Evolutionary conservation across 1,140 invertebrate genomes (phyloP), one percentile per base, ranked within the genome.

Genomic region (Drosophila paulistorum): DNA sequence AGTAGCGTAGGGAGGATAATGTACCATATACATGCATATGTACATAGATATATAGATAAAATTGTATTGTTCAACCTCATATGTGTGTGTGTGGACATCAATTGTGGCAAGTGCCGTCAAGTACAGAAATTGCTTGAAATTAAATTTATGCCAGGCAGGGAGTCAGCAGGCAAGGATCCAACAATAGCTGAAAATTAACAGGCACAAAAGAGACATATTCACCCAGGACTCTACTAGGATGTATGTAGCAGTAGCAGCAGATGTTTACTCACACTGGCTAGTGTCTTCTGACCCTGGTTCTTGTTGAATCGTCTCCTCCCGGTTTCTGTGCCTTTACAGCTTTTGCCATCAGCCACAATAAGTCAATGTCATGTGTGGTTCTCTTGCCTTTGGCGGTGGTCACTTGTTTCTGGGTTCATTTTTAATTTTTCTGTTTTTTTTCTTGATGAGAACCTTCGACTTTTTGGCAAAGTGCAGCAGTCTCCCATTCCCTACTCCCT

Each of bases 171-270:
- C 41, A 37, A 37, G 66, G 6, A 66, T 55, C 70, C 64, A 82
- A 86, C 83, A 86, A 86, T 82, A 82, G 83, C 79, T 82, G 83
- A 71, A 86, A 87, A 86, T 86, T 87, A 82, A 87, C 79, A 87
- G 83, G 67, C 83, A 86, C 83, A 79, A 86, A 87, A 71, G 82
- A 75, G 75, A 86, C 64, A 81, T 48, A 20, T 60, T 55, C 67
- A 64, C 65, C 62, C 67, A 59, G 74, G 75, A 73, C 65, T 39
- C 73, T 69, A 61, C 59, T 3, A 41, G 20, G 20, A 20, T 1
- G 20, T 20, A 20, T 20, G 9, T 39, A 10, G 10, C 3, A 10
- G 4, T 4, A 13, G 37, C 20, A 39, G 35, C 60, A 62, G 39
- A 39, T 62, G 35, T 39, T 62, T 59, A 76, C 72, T 75, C 55